A percentile compares a stretch with the other conserved stretches of the same genome.
These are phyloP conservation scores for Pachyuromys duprasi DNA, from an alignment of 2,797 vertebrate species.

Conservation along the genomic window DNA sequence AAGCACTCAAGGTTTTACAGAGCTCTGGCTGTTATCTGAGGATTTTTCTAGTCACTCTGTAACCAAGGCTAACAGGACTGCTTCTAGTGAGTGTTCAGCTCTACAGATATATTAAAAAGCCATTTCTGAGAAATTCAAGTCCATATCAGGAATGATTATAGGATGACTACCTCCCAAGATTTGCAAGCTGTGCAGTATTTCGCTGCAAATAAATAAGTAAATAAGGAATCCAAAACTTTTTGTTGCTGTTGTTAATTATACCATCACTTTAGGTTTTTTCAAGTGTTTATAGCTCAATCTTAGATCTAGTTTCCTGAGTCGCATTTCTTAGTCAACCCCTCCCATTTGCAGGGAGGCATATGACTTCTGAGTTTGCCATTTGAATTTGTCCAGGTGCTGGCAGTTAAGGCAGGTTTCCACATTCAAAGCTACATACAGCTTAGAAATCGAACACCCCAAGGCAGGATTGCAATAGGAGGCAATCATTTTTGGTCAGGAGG, in stretches of 20 bases:
- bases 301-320: constrained; percentile 68
- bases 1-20: not conserved
- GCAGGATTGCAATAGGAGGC: constrained; percentile 34
- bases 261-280: constrained; percentile 51
- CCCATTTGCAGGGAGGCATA: constrained; percentile 44
- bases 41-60: constrained; percentile 33
- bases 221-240: constrained; percentile 17
- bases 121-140: constrained; percentile 73
- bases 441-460: constrained; percentile 51
- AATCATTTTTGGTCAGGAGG: constrained; percentile 24
- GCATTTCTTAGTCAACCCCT: constrained; percentile 61
- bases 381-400: constrained; percentile 67
- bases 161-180: constrained; percentile 66
- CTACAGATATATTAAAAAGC: constrained; percentile 39
- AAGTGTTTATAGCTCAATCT: constrained; percentile 62
- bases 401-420: constrained; percentile 52
- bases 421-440: constrained; percentile 49
- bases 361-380: not conserved
- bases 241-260: constrained; percentile 57
- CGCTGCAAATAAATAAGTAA: constrained; percentile 13
- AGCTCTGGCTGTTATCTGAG: constrained; percentile 38
- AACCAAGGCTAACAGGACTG: not conserved
- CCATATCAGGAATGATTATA: constrained; percentile 72
- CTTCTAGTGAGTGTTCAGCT: constrained; percentile 34
- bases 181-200: constrained; percentile 66